Percentiles rank a stretch among this genome's conserved stretches.
Evolutionary conservation across 1,140 invertebrate species (phyloP).

Genomic region (Hypsibius dujardini): DNA sequence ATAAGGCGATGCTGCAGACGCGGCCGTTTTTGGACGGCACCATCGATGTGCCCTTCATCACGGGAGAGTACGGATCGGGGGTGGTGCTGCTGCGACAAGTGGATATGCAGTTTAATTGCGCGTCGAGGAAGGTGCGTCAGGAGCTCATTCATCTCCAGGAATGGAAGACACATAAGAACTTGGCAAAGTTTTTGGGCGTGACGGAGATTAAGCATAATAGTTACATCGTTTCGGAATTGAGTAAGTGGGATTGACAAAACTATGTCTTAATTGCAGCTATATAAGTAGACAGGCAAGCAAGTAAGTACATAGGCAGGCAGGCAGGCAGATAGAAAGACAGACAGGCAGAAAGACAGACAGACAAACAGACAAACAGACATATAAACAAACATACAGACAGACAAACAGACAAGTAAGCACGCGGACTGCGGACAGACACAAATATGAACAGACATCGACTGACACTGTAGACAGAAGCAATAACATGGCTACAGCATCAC

Average conservation of each 20-base stretch:
- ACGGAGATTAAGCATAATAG: neutral
- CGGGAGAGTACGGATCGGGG: neutral
- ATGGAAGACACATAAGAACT: neutral
- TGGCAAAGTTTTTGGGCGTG: neutral
- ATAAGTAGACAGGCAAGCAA: too few species aligned
- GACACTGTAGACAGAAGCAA: too few species aligned
- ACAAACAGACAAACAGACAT: too few species aligned
- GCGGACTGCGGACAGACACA: too few species aligned
- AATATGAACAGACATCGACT: too few species aligned
- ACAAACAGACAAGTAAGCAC: too few species aligned
- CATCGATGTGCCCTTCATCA: neutral
- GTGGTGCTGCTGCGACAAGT: slow-evolving; percentile 1
- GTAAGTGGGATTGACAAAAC: neutral
- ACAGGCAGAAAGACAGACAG: too few species aligned
- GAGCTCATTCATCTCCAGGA: slow-evolving; percentile 10
- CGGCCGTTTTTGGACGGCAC: neutral
- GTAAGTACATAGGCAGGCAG: too few species aligned
- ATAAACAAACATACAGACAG: too few species aligned
- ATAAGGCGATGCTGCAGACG: neutral
- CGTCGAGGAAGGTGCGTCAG: neutral
- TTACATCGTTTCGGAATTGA: slow-evolving; percentile 4
- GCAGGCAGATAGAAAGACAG: too few species aligned
- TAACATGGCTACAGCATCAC: neutral
- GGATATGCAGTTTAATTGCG: neutral
- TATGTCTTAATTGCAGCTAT: too few species aligned